Evolutionary conservation across 2,113 vertebrate species (phyloP), one percentile per base, ranked within the genome.

Genomic region (Odontesthes bonariensis): DNA sequence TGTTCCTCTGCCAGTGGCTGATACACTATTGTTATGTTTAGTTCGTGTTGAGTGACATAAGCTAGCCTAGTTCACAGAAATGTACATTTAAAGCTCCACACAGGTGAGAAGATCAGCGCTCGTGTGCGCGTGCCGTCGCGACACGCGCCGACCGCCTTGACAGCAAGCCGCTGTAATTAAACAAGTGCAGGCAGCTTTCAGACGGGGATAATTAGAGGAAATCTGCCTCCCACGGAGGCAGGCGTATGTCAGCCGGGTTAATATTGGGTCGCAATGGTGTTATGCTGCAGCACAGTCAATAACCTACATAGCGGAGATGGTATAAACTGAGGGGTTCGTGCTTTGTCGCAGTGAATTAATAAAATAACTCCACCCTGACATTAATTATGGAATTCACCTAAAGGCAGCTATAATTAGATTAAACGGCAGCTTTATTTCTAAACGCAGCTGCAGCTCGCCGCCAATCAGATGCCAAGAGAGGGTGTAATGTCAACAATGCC

Each of bases 81-180:
- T 27, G 33, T 7, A 63, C 42, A 52, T 35, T 53, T 27, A 63
- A 49, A 58, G 38, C 44, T 8, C 2, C 12, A 72, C 73, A 68
- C 76, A 83, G 73, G 76, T 81, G 55, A 71, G 74, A 2, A 8
- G 35, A 56, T 27, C 17, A 1, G 69, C 19, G 59, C 55, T 55
- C 52, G 12, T 49, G 73, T 23, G 60, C 27, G 23, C 27, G 22
- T 12, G 31, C 40, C 19, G 62, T 35, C 4, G 35, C 7, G 20
- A 35, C 56, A 12, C 14, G 65, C 57, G 57, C 42, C 47, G 7
- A 22, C 33, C 23, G 46, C 53, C n/a, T 54, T 3, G 3, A 58
- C 40, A 55, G 27, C 12, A 40, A 23, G 8, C 46, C 46, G 42
- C 55, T 1, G 61, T 23, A 32, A 42, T 27, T 35, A 44, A 52